A percentile compares a stretch with the other conserved stretches of the same genome.
phyloP scores from a whole-genome alignment of 2,113 vertebrate genomes.

The Parotia lawesii region DNA sequence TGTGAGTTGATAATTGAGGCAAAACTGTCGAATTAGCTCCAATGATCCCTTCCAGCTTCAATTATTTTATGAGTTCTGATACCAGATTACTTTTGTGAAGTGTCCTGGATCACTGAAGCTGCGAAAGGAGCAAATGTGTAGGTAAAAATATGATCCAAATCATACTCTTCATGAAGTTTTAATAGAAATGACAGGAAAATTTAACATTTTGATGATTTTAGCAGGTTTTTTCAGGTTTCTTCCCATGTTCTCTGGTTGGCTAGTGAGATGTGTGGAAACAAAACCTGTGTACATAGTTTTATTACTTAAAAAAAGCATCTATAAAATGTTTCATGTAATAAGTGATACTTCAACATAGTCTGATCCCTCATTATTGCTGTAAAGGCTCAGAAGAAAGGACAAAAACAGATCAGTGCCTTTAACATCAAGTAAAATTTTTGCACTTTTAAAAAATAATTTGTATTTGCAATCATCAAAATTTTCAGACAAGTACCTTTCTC shows the following conservation, averaged over 20 bases:
- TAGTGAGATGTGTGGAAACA: neutral
- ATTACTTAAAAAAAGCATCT: neutral
- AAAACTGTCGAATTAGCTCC: neutral
- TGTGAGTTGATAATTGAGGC: neutral
- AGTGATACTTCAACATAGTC: neutral
- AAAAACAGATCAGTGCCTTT: neutral
- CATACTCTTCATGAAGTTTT: neutral
- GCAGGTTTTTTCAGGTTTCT: neutral
- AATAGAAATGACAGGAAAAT: neutral
- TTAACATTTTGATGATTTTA: neutral
- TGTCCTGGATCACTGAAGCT: neutral
- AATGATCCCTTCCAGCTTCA: neutral
- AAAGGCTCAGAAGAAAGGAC: neutral
- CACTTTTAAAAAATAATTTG: neutral
- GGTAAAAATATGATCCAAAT: neutral
- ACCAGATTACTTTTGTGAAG: neutral
- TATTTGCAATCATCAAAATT: neutral
- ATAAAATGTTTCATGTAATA: neutral
- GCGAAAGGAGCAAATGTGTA: neutral
- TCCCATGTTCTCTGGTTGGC: neutral
- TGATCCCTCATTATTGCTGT: neutral
- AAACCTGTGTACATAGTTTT: neutral
- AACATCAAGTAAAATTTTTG: neutral
- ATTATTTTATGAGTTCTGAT: neutral
- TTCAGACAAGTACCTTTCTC: neutral